A percentile compares a stretch with the other conserved stretches of the same genome.
Conservation (phyloP, 2,113 vertebrate species). For the Morone saxatilis region DNA sequence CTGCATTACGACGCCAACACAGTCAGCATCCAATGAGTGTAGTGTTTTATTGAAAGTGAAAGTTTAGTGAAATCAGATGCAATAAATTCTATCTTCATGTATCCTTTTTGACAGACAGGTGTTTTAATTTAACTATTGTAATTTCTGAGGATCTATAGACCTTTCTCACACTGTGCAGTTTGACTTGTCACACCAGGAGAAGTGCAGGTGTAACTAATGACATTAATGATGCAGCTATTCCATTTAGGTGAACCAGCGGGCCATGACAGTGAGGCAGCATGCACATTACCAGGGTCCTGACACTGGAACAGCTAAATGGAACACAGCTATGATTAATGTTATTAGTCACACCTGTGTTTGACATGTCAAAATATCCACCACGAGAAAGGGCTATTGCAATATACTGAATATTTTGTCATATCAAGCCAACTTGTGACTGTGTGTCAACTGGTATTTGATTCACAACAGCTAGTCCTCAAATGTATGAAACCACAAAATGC, state of each 20-base stretch:
- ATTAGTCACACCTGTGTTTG: conserved; percentile 25
- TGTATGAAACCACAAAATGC: conserved; percentile 3
- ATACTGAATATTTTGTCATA: background rate
- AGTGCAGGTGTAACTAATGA: conserved; percentile 1
- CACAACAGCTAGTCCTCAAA: background rate
- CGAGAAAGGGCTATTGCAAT: background rate
- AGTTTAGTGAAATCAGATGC: background rate
- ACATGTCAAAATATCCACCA: conserved; percentile 5
- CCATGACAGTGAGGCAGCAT: conserved; percentile 11
- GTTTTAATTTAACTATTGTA: background rate
- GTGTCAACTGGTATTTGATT: background rate
- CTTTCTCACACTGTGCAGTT: background rate
- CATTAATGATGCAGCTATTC: background rate
- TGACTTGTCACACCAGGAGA: background rate
- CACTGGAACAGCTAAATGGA: background rate
- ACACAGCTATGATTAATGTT: conserved; percentile 24
- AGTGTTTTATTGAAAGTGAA: background rate
- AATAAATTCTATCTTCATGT: background rate
- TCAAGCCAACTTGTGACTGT: background rate
- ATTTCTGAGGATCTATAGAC: background rate
- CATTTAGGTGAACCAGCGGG: conserved; percentile 24
- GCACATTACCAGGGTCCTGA: conserved; percentile 1
- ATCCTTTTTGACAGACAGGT: background rate
- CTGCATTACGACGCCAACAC: background rate
- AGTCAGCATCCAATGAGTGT: background rate